These are phyloP conservation scores for Pediacus dermestoides DNA, from an alignment of 2,888 invertebrate genomes.

Conservation along the genomic window DNA sequence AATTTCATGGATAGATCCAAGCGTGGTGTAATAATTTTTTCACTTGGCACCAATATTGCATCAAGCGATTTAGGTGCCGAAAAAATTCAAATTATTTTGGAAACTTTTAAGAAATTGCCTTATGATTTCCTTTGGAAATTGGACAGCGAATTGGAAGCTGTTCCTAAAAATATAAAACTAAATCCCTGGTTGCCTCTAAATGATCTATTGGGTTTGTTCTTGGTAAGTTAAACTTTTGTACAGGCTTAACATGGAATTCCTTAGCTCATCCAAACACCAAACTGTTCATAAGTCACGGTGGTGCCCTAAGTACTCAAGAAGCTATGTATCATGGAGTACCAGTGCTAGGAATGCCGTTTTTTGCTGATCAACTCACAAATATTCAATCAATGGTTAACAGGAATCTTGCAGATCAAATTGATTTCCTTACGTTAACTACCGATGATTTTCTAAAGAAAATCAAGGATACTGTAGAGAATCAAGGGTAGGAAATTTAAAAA, in stretches of 20 bases:
- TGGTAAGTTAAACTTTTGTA: too few relatives aligned
- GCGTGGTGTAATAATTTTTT: constrained; percentile 45
- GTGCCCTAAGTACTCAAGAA: constrained; percentile 30
- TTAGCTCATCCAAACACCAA: constrained; percentile 24
- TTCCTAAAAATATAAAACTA: constrained; percentile 42
- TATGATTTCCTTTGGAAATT: constrained; percentile 49
- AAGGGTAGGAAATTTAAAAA: too few relatives aligned
- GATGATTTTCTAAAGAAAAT: constrained; percentile 25
- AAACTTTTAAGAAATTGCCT: constrained; percentile 41
- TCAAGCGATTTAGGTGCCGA: constrained; percentile 34
- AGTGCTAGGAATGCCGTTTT: constrained; percentile 30
- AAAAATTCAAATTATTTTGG: constrained; percentile 34
- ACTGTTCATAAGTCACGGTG: constrained; percentile 30
- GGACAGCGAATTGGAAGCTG: constrained; percentile 35
- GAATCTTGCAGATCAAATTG: constrained; percentile 30
- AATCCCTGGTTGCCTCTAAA: constrained; percentile 17
- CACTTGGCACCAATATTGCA: constrained; percentile 43
- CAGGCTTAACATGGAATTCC: too few relatives aligned
- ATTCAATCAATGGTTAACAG: constrained; percentile 31
- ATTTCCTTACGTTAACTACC: constrained; percentile 26
- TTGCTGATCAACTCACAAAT: constrained; percentile 32
- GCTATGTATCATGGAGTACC: constrained; percentile 29
- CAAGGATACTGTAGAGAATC: constrained; percentile 25
- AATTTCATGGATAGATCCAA: constrained; percentile 39
- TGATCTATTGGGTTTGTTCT: constrained; percentile 16